These are phyloP conservation scores for Pseudomyrmex concolor DNA, from an alignment of 1,140 invertebrate species.

Conservation along the genomic window DNA sequence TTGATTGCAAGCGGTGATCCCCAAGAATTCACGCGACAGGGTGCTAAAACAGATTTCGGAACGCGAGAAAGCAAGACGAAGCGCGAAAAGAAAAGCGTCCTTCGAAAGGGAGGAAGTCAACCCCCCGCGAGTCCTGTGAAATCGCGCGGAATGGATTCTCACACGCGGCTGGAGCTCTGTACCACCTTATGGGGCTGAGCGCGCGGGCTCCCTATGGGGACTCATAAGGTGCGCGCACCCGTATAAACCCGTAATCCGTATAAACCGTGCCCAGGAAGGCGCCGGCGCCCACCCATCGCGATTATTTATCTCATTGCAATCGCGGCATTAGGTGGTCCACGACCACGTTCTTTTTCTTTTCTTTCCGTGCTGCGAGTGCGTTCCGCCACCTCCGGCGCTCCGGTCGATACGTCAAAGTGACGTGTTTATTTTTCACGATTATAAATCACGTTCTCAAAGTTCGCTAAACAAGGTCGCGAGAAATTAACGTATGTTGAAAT, in stretches of 20 bases:
- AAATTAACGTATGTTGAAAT: too few relatives aligned
- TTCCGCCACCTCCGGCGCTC: slow-evolving; percentile 15
- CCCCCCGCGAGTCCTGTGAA: slow-evolving; percentile 81
- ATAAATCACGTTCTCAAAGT: background rate
- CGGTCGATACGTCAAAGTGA: slow-evolving; percentile 8
- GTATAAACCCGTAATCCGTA: slow-evolving; percentile 56
- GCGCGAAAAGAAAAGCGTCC: background rate
- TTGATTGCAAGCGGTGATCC: slow-evolving; percentile 3
- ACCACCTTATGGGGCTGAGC: slow-evolving; percentile 77
- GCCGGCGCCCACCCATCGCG: slow-evolving; percentile 79
- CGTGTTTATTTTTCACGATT: slow-evolving; percentile 1
- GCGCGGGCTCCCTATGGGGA: slow-evolving; percentile 70
- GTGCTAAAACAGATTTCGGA: slow-evolving; percentile 30
- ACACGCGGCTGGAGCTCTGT: slow-evolving; percentile 82
- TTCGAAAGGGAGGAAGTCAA: background rate
- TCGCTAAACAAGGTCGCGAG: background rate
- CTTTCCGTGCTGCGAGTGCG: background rate
- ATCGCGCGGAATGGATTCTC: slow-evolving; percentile 83
- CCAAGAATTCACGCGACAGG: slow-evolving; percentile 20
- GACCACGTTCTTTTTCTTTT: background rate
- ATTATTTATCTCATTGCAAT: slow-evolving; percentile 80
- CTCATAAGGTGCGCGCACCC: slow-evolving; percentile 62
- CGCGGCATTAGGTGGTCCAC: slow-evolving; percentile 77
- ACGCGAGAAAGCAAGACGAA: slow-evolving; percentile 5
- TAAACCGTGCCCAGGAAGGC: slow-evolving; percentile 58